Base-by-base conservation (phyloP, 2,888 invertebrate species). In the Chloroclysta siterata region DNA sequence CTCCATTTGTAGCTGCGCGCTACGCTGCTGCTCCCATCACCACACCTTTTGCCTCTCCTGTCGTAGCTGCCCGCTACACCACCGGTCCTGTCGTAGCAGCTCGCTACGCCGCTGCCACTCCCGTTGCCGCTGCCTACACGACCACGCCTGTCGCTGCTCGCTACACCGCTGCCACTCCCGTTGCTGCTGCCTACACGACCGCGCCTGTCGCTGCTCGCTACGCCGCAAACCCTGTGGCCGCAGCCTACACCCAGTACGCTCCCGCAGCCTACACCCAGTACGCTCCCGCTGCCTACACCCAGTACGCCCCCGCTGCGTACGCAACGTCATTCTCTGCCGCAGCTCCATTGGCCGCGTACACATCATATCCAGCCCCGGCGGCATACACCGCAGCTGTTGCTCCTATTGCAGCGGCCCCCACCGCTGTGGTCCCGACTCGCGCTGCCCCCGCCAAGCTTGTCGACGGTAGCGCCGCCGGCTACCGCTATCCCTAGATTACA, bases 381-480 rank as follows among this genome's bases (percentile, higher is more conserved):
- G 73, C 77, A 14, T 79, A 79, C 72, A 69, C 64, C 22, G 72
- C 76, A 6, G 70, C 72, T 11, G 63, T 68, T 0, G 71, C 72
- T 7, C 57, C 61, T 44, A 17, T 42, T 5, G 52, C 60, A 4
- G 68, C 80, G 29, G 72, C 80, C 13, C 72, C 75, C 36, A 69
- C 75, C 22, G 69, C 74, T 3, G 76, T 74, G 93, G 78, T 93
- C 85, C 74, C 95, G 76, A 85, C 95, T 86, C 75, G 95, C 71
- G 80, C 96, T 94, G 78, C 96, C 91, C 75, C 96, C 91, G 90
- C 95, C 90, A 82, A 96, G 76, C 36, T 95, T 86, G 83, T 96
- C 89, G 75, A 95, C 39, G 89, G 84, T 63, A 53, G 52, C 39
- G 81, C 82, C 42, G 85, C 88, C 33, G 90, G 89, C 60, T 90